These are phyloP conservation scores for Scomber japonicus DNA, from an alignment of 2,113 vertebrate species.

Conservation along the genomic window DNA sequence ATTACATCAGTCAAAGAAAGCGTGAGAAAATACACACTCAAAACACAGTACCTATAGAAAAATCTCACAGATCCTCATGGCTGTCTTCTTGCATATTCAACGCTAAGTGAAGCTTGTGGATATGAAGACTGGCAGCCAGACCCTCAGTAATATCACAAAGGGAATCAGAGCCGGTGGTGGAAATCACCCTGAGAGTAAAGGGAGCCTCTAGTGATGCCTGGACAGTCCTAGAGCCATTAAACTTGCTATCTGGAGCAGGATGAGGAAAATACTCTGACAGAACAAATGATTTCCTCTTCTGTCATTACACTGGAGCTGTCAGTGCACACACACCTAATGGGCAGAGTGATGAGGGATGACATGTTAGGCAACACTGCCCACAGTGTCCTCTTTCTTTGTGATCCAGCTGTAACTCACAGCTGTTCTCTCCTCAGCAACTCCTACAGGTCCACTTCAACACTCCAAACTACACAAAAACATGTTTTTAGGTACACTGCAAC, in stretches of 20 bases:
- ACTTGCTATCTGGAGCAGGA: constrained; percentile 24
- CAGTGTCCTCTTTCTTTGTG: background rate
- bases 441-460: constrained; percentile 32
- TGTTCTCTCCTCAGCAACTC: constrained; percentile 11
- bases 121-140: constrained; percentile 56
- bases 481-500: constrained; percentile 33
- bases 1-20: constrained; percentile 7
- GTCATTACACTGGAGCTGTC: background rate
- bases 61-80: constrained; percentile 60
- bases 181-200: constrained; percentile 68
- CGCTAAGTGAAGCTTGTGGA: constrained; percentile 49
- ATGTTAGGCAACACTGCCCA: constrained; percentile 56
- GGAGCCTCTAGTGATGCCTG: constrained; percentile 44
- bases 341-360: constrained; percentile 25
- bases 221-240: constrained; percentile 20
- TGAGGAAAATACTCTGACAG: constrained; percentile 29
- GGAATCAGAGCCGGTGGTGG: constrained; percentile 67
- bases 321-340: constrained; percentile 9
- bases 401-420: constrained; percentile 21
- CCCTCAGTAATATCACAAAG: constrained; percentile 67
- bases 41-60: constrained; percentile 20
- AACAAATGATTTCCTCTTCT: constrained; percentile 23
- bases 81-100: constrained; percentile 70
- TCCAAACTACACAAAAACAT: constrained; percentile 14
- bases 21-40: constrained; percentile 33